A percentile compares a stretch with the other conserved stretches of the same genome.
Evolutionary conservation across 2,888 invertebrate species (phyloP).

Genomic region (Chelonus formosanus): DNA sequence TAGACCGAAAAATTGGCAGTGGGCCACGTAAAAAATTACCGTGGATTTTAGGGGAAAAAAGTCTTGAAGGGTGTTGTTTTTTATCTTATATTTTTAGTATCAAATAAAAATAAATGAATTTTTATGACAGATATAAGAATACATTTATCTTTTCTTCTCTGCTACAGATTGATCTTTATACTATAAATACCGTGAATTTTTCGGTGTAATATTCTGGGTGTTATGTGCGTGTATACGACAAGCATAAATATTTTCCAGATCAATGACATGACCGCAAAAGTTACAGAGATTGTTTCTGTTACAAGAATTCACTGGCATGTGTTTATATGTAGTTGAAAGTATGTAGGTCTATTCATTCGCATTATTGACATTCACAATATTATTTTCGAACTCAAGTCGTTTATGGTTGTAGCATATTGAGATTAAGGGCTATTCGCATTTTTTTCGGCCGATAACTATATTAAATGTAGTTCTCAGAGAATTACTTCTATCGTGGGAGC

Average conservation of each 20-base stretch:
- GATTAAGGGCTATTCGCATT: constrained; percentile 14
- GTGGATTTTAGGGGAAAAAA: not conserved
- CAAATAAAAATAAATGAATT: constrained; percentile 6
- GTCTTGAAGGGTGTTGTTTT: too few relatives aligned
- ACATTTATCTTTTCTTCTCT: too few relatives aligned
- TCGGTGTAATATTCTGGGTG: too few relatives aligned
- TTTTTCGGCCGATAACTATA: constrained; percentile 15
- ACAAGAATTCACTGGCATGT: not conserved
- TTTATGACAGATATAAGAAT: too few relatives aligned
- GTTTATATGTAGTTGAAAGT: not conserved
- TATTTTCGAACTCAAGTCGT: constrained; percentile 16
- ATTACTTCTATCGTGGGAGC: constrained; percentile 42
- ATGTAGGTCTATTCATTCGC: not conserved
- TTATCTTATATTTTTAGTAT: not conserved
- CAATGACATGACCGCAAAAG: not conserved
- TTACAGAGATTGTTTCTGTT: constrained; percentile 8
- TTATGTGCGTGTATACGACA: not conserved
- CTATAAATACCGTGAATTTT: too few relatives aligned
- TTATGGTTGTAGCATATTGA: constrained; percentile 14
- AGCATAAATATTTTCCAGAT: constrained; percentile 9
- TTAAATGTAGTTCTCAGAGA: constrained; percentile 34
- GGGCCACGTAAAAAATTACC: constrained; percentile 12
- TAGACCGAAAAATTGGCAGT: constrained; percentile 14
- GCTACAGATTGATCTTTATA: too few relatives aligned
- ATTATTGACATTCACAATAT: constrained; percentile 15